phyloP scores from a whole-genome alignment of 2,797 vertebrate species.

The Pseudocheirus occidentalis region DNA sequence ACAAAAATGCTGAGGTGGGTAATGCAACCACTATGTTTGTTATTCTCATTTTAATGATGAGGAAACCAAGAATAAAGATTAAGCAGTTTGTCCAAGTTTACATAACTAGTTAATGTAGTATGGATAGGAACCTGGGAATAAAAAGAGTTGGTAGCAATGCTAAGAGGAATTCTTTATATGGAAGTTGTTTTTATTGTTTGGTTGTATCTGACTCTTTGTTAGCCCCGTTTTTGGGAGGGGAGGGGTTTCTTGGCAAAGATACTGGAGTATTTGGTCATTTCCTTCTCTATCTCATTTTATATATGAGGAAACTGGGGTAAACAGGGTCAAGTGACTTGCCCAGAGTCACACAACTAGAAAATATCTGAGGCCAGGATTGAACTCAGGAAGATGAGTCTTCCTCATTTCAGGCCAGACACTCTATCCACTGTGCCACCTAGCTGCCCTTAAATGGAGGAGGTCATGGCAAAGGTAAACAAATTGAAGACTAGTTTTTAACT shows the following conservation, averaged over 20 bases:
- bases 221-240: neutral
- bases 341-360: neutral
- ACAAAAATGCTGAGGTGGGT: neutral
- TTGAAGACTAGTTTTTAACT: neutral
- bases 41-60: neutral
- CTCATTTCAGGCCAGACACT: neutral
- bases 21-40: neutral
- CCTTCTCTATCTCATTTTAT: neutral
- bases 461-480: neutral
- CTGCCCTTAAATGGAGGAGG: neutral
- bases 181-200: neutral
- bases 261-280: neutral
- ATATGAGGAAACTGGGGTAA: neutral
- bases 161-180: neutral
- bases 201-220: too few species aligned
- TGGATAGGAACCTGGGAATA: neutral
- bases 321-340: neutral
- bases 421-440: neutral
- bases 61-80: neutral
- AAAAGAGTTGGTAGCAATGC: neutral
- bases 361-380: neutral
- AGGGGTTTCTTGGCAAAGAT: neutral
- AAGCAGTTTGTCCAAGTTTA: neutral
- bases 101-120: neutral
- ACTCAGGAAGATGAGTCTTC: neutral